Base-by-base conservation (phyloP, 1,140 invertebrate species). In the Akabosia matsudoensis region DNA sequence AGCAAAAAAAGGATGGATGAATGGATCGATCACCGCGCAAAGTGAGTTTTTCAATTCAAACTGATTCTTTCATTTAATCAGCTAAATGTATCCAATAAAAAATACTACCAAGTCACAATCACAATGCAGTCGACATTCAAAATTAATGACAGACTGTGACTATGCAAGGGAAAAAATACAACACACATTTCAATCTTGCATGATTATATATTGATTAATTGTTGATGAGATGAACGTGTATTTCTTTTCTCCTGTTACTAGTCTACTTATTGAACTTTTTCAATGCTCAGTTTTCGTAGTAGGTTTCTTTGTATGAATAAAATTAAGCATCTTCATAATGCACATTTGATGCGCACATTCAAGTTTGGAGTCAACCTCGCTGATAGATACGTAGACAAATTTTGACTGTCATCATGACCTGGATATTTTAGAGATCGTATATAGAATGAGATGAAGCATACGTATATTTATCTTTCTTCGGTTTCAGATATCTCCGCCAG, bases 41-140 rank as follows among this genome's bases (percentile, higher is more conserved):
- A 56, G 24, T 16, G 54, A 3, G 24, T 56, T 45, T 45, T 45
- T 56, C 13, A 56, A 56, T 56, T 56, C 10, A 22, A 56, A 56
- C 54, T 56, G 54, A 56, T 56, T 56, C 54, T 4, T 56, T 56
- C 54, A 56, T 56, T 16, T 56, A 56, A 56, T 56, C 54, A 56
- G n/a, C 54, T 4, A 56, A 16, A 56, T 56, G 54, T 16, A 7
- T 16, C 54, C 24, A 56, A 56, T 56, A 24, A 10, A 45, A 45
- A 45, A n/a, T n/a, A n/a, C 37, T 45, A 7, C 18, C 7, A 7
- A 45, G 37, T 45, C 37, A 18, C 7, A 45, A 4, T 56, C 54
- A 56, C 54, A 56, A 56, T 45, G 54, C 14, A 24, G 24, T 56
- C 22, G 37, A 45, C 37, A 45, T 45, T 45, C 37, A 45, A 45